Percentiles rank a stretch among this genome's conserved stretches.
These are phyloP conservation scores for Julus scanicus DNA, from an alignment of 2,888 invertebrate genomes.

Conservation along the genomic window DNA sequence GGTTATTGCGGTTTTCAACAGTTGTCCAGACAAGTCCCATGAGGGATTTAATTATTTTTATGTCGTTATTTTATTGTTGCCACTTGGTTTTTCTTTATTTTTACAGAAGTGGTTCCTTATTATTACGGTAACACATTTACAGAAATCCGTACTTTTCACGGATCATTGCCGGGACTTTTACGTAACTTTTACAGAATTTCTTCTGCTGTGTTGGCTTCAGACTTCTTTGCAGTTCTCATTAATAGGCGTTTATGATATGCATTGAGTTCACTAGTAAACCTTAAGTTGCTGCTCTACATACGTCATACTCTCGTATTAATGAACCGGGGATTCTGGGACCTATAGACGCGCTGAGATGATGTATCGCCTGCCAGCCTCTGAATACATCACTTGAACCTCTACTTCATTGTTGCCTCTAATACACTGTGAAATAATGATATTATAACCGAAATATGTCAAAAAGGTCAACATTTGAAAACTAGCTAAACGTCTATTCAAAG, in stretches of 20 bases:
- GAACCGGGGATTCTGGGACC: background rate
- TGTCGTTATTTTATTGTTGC: too few species aligned
- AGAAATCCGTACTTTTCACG: too few species aligned
- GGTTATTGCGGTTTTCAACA: too few species aligned
- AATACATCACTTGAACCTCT: background rate
- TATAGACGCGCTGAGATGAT: background rate
- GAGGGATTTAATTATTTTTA: too few species aligned
- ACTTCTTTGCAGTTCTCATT: background rate
- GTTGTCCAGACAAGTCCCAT: too few species aligned
- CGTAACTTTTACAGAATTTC: too few species aligned
- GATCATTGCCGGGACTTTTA: too few species aligned
- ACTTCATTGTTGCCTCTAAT: background rate
- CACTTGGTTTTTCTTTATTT: too few species aligned
- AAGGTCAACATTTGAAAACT: background rate
- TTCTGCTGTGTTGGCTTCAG: too few species aligned
- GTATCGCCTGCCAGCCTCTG: background rate
- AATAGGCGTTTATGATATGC: conserved; percentile 34
- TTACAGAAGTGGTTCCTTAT: too few species aligned
- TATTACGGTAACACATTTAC: too few species aligned
- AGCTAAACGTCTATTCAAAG: background rate
- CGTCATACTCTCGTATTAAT: background rate
- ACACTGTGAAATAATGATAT: background rate
- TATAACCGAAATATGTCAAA: background rate
- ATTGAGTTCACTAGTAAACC: background rate
- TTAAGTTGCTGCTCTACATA: background rate